phyloP scores from a whole-genome alignment of 2,888 invertebrate species.

The Teleogryllus oceanicus region DNA sequence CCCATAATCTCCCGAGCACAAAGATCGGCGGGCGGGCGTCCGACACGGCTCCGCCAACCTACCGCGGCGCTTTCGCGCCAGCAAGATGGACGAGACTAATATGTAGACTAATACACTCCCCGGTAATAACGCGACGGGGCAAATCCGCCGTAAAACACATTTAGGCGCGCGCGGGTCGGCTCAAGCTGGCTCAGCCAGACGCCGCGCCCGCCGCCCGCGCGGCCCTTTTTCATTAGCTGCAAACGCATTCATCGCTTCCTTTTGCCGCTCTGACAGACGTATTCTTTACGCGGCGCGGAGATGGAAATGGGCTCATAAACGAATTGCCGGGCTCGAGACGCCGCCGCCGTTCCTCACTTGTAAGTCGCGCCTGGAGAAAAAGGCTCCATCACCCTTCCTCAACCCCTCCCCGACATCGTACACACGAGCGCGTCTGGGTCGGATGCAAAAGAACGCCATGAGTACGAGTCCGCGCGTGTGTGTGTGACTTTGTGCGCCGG shows the following conservation, averaged over 20 bases:
- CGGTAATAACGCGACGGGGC: conserved; percentile 4
- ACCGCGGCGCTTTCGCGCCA: background rate
- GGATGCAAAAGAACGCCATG: too few relatives aligned
- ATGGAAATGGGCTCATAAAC: conserved; percentile 18
- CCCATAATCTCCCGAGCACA: too few relatives aligned
- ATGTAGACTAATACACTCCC: conserved; percentile 1
- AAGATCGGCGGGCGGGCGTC: background rate
- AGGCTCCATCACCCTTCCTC: too few relatives aligned
- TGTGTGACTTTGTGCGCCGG: too few relatives aligned
- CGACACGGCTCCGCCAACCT: background rate
- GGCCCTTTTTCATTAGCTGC: conserved; percentile 1
- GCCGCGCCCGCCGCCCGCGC: background rate
- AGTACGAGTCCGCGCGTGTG: too few relatives aligned
- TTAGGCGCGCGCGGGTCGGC: background rate
- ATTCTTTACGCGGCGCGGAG: background rate
- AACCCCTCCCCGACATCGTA: too few relatives aligned
- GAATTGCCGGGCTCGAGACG: background rate
- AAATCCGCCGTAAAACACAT: conserved; percentile 18
- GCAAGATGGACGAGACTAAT: conserved; percentile 7
- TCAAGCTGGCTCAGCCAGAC: too few relatives aligned
- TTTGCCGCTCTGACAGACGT: background rate
- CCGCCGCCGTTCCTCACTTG: background rate
- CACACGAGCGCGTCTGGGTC: too few relatives aligned
- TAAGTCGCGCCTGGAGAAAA: background rate
- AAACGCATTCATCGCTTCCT: background rate